Conservation (phyloP, 2,113 vertebrate species). For the Cephalopterus ornatus region DNA sequence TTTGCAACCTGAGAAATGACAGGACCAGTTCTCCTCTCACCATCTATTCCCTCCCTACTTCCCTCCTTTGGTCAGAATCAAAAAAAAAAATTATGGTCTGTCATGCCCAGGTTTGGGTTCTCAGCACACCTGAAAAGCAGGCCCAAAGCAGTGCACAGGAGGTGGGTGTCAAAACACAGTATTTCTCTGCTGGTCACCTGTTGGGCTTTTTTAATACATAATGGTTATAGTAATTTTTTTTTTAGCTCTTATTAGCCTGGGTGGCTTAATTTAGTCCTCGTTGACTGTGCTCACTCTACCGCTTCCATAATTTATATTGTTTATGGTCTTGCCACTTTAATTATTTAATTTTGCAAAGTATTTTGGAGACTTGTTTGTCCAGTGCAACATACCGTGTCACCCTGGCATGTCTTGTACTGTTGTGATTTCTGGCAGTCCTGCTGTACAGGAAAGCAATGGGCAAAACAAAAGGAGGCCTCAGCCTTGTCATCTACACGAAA, state of each 20-base stretch:
- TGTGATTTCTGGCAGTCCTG: not conserved
- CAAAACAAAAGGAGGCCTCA: not conserved
- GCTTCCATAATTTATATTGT: not conserved
- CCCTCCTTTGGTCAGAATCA: not conserved
- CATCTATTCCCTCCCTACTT: not conserved
- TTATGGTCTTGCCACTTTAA: not conserved
- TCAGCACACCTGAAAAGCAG: not conserved
- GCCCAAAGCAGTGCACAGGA: not conserved
- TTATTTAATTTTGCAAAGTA: constrained; percentile 2
- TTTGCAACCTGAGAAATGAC: not conserved
- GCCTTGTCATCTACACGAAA: not conserved
- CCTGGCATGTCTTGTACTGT: fast-evolving
- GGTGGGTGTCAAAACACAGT: not conserved
- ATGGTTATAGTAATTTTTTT: not conserved
- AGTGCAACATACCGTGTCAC: not conserved
- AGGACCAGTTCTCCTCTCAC: not conserved
- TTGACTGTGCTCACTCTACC: not conserved
- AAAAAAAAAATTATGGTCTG: fast-evolving
- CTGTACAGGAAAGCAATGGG: not conserved
- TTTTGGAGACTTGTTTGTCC: not conserved
- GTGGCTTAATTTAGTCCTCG: not conserved
- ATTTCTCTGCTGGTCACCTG: not conserved
- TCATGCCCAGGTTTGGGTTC: not conserved
- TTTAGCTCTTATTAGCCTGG: not conserved
- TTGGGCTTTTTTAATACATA: not conserved